Percentiles rank a stretch among this genome's conserved stretches.
Conservation (phyloP, 2,113 vertebrate genomes). For the Stictonetta naevosa region DNA sequence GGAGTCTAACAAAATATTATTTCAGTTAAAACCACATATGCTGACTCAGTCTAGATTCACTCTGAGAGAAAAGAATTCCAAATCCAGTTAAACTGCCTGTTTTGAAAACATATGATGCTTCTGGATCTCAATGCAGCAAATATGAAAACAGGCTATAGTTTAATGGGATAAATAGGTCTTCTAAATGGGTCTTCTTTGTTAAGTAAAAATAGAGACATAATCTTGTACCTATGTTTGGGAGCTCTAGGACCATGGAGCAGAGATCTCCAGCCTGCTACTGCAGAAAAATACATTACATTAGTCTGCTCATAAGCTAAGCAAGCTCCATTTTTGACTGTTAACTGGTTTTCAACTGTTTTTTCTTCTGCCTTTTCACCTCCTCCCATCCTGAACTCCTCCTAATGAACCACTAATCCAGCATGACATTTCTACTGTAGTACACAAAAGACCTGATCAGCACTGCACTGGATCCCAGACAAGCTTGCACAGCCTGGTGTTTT, state of each 20-base stretch:
- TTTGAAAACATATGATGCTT: constrained; percentile 41
- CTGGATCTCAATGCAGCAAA: constrained; percentile 49
- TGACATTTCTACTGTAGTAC: background rate
- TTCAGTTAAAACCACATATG: constrained; percentile 76
- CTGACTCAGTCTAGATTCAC: constrained; percentile 60
- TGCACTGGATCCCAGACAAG: background rate
- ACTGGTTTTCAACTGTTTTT: background rate
- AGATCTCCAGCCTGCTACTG: background rate
- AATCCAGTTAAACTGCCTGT: constrained; percentile 55
- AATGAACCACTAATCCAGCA: background rate
- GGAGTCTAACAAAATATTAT: constrained; percentile 83
- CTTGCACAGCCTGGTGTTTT: background rate
- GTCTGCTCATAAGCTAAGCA: background rate
- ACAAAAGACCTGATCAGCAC: background rate
- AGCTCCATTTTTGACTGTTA: background rate
- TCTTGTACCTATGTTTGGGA: background rate
- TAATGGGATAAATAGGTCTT: background rate
- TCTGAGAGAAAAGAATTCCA: constrained; percentile 53
- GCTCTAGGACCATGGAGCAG: background rate
- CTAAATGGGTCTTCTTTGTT: background rate
- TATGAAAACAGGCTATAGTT: constrained; percentile 7
- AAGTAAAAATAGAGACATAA: background rate
- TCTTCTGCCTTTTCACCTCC: constrained; percentile 6
- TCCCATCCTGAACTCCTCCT: background rate
- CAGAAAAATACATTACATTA: background rate